Base-by-base conservation (phyloP, 2,113 vertebrate species). In the Salvator merianae region DNA sequence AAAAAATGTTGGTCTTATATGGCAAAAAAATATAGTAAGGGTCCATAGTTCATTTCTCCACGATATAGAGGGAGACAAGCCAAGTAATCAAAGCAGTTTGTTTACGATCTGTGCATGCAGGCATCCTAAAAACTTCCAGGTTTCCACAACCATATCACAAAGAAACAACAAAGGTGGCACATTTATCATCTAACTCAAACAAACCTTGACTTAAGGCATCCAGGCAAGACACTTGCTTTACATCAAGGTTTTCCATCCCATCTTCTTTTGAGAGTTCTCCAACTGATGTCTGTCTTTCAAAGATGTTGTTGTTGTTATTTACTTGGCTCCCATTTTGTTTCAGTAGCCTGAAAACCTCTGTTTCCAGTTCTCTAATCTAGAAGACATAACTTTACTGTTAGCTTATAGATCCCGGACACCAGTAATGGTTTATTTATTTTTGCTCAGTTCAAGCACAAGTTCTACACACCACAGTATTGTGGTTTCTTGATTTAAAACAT, bases 291-390 rank as follows among this genome's bases (percentile, higher is more conserved):
- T 95, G 95, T 85, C 96, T 96, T 93, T 98, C 97, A 62, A 97
- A 96, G 34, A 97, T 98, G 87, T 98, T 99, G 95, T 99, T 99
- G 95, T 99, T 99, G 83, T 99, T 99, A 93, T 99, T 99, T 71
- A 99, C 97, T 89, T 99, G 99, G 91, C 97, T 97, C 75, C 97
- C 97, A 1, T 98, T 98, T 93, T 98, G 98, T 91, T 98, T 99
- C 95, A 99, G 97, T 82, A 99, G 95, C 89, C 97, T 96, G 96
- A 98, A 97, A 80, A 99, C 95, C 92, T 99, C 99, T 0, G 97
- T 95, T 95, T 99, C 98, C 88, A 99, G 94, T 71, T 97, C 94
- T 92, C 96, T 95, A 86, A 99, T 99, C 99, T 99, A 94, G 81
- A 86, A 93, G 71, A 90, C 88, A 88, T 28, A 77, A 86, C 53